A percentile compares a stretch with the other conserved stretches of the same genome.
These are phyloP conservation scores for Leuciscus idus DNA, from an alignment of 2,113 vertebrate genomes.

Conservation along the genomic window DNA sequence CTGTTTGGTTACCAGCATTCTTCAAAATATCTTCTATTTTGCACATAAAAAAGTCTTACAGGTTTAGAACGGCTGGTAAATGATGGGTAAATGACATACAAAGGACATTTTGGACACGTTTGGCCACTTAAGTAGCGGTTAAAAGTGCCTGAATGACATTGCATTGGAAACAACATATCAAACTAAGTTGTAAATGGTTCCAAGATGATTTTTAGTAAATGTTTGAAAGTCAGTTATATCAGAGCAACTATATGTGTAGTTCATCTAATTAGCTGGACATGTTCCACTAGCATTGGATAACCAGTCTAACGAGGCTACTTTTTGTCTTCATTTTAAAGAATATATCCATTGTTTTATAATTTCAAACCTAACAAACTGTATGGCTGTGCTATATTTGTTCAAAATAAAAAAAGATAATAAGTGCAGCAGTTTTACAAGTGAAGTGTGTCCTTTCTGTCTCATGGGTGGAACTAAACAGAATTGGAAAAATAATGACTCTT, in stretches of 20 bases:
- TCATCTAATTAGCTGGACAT: neutral
- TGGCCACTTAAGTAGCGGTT: neutral
- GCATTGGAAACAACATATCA: neutral
- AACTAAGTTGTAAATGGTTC: neutral
- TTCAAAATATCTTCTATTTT: too few species aligned
- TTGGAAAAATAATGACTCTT: neutral
- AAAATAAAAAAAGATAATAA: neutral
- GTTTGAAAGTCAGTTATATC: neutral
- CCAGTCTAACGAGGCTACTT: neutral
- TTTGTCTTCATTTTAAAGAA: neutral
- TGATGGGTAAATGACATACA: neutral
- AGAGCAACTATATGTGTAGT: neutral
- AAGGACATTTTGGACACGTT: neutral
- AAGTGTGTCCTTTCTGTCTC: neutral
- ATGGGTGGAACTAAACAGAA: neutral
- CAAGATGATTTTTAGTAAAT: neutral
- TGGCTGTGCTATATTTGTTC: neutral
- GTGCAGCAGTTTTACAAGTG: neutral
- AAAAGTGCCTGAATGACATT: neutral
- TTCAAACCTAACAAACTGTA: constrained; percentile 1
- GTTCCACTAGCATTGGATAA: too few species aligned
- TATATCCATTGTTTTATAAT: neutral
- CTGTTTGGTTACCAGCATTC: too few species aligned
- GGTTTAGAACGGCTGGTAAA: too few species aligned
- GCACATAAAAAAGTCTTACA: too few species aligned